phyloP scores from a whole-genome alignment of 2,888 invertebrate genomes.

The Eilema griseolum region DNA sequence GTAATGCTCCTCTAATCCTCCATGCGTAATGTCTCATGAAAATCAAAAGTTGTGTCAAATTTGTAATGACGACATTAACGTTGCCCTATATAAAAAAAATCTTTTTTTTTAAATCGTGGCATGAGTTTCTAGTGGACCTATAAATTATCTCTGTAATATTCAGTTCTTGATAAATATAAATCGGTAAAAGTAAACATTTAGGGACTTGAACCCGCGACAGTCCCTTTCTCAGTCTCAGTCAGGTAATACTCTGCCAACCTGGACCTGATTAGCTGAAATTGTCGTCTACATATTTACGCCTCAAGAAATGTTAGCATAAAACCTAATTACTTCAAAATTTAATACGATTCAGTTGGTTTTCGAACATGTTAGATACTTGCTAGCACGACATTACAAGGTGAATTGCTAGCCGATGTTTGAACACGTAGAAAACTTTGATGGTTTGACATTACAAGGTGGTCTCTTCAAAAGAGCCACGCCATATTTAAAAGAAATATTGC shows the following conservation, averaged over 20 bases:
- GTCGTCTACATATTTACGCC: no score
- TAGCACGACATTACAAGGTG: not conserved
- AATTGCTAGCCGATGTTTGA: constrained; percentile 41
- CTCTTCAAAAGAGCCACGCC: constrained; percentile 45
- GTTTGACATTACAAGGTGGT: constrained; percentile 45
- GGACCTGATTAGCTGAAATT: no score
- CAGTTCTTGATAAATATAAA: not conserved
- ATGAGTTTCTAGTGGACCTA: no score
- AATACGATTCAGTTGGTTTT: not conserved
- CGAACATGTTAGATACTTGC: not conserved
- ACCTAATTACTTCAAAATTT: not conserved
- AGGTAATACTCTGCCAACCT: no score
- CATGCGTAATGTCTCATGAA: no score
- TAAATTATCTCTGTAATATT: constrained; percentile 28
- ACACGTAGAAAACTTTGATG: constrained; percentile 47
- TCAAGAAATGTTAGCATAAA: no score
- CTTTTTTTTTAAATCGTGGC: no score
- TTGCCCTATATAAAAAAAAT: no score
- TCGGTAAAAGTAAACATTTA: not conserved
- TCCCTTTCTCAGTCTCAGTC: not conserved
- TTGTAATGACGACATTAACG: no score
- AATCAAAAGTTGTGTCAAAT: no score
- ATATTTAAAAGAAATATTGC: constrained; percentile 26
- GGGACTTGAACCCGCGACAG: not conserved
- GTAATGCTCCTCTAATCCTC: no score